Conservation (phyloP, 1,140 invertebrate genomes). For the Drosophila pachea region DNA sequence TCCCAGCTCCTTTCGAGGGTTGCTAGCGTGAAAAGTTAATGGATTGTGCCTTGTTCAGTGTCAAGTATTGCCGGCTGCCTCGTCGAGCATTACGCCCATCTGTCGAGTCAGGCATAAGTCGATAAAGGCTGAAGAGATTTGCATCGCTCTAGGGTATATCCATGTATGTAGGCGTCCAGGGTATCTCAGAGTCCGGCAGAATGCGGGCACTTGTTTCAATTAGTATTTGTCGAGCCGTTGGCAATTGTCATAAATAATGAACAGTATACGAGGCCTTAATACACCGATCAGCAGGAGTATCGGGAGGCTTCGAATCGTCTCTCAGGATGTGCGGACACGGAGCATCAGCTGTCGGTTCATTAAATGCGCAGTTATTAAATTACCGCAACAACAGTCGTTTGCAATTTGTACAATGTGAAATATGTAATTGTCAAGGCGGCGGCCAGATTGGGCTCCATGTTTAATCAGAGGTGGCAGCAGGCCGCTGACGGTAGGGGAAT, state of each 20-base stretch:
- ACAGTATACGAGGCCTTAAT: conserved; percentile 50
- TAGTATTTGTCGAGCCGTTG: conserved; percentile 21
- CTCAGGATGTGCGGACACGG: conserved; percentile 6
- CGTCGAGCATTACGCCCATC: conserved; percentile 40
- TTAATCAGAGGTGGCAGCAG: conserved; percentile 50
- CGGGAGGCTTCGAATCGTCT: background rate
- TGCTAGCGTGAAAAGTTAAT: conserved; percentile 52
- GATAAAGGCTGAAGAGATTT: too few relatives aligned
- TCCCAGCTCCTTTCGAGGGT: conserved; percentile 6
- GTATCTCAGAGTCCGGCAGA: background rate
- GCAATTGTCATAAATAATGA: conserved; percentile 66
- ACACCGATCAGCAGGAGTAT: conserved; percentile 4
- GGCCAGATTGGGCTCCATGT: conserved; percentile 47
- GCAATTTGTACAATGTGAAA: conserved; percentile 75
- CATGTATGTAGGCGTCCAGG: background rate
- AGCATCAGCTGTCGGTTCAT: conserved; percentile 73
- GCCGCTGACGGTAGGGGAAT: background rate
- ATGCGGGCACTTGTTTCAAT: conserved; percentile 9
- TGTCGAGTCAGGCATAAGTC: too few relatives aligned
- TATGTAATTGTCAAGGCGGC: conserved; percentile 74
- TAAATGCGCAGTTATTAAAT: conserved; percentile 76
- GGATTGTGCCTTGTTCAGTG: conserved; percentile 65
- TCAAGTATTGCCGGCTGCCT: conserved; percentile 45
- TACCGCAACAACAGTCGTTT: conserved; percentile 68
- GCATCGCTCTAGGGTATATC: too few relatives aligned